Evolutionary conservation across 2,888 invertebrate genomes (phyloP).

Genomic region (Odontothrips loti): DNA sequence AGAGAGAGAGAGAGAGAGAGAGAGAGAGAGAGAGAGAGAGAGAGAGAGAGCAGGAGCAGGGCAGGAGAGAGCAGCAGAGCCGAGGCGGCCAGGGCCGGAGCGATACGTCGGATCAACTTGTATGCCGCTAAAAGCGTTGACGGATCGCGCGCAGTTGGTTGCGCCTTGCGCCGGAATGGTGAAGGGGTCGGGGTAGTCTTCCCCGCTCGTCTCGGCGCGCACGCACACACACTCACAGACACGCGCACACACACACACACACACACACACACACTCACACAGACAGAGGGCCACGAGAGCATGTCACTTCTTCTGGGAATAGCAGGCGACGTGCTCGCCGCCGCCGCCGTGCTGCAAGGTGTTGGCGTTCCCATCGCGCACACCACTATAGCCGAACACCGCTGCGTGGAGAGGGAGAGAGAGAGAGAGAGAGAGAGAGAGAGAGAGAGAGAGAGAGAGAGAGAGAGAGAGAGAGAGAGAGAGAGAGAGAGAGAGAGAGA

Average conservation of each 20-base stretch:
- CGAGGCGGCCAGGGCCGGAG: no score
- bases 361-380: no score
- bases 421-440: no score
- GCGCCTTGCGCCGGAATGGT: not conserved
- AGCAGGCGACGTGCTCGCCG: no score
- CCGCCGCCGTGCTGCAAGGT: no score
- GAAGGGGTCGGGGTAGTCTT: not conserved
- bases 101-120: constrained; percentile 19
- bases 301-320: no score
- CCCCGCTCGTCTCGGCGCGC: not conserved
- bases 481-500: no score
- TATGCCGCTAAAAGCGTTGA: constrained; percentile 22
- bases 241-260: not conserved
- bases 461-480: no score
- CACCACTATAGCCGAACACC: no score
- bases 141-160: constrained; percentile 7
- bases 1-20: constrained; percentile 1
- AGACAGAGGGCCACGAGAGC: not conserved
- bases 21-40: constrained; percentile 1
- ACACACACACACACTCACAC: not conserved
- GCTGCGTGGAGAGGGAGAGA: no score
- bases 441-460: no score
- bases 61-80: not conserved
- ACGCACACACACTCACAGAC: not conserved
- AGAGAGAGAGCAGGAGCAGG: no score